Evolutionary conservation across 2,113 vertebrate species (phyloP), one percentile per base, ranked within the genome.

Genomic region (Lathamus discolor): DNA sequence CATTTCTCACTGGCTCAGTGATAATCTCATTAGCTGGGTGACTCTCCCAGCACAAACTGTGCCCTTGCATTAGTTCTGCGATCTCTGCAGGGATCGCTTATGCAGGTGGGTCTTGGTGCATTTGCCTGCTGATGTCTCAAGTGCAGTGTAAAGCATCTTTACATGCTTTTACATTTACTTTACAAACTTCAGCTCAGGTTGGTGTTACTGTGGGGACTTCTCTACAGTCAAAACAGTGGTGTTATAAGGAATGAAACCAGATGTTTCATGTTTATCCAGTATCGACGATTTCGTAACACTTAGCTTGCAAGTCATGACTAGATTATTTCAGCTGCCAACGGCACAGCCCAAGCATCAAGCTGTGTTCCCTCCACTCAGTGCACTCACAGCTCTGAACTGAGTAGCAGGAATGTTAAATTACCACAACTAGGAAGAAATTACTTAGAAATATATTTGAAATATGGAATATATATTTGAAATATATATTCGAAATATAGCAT

Each of bases 251-350:
- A 70, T 35, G 75, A 69, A 79, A 87, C 52, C 93, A 97, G 77
- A 92, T 93, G 83, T 80, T 66, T 59, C 20, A 1, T 79, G 67
- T 94, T 97, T 91, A 93, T 88, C 83, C 69, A 69, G 77, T 20
- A 7, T 35, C 48, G 49, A 37, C 6, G 86, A 87, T 96, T 97
- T 96, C 86, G 59, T 89, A 96, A 92, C 52, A 69, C 72, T 89
- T 52, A 25, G 59, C 20, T 76, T 70, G 63, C 96, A 94, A 96
- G 93, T 59, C 33, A 15, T 76, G 91, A 84, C 95, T 79, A 23
- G 93, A 76, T 54, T 10, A 31, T 70, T 88, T 88, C 31, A 67
- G 77, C 77, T 75, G 93, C 92, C 93, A 95, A 39, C 5, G 16
- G 86, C 86, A 68, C 92, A 87, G 86, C 95, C 83, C 16, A 20